A percentile compares a stretch with the other conserved stretches of the same genome.
Conservation (phyloP, 1,140 invertebrate species). For the Caligus rogercresseyi region DNA sequence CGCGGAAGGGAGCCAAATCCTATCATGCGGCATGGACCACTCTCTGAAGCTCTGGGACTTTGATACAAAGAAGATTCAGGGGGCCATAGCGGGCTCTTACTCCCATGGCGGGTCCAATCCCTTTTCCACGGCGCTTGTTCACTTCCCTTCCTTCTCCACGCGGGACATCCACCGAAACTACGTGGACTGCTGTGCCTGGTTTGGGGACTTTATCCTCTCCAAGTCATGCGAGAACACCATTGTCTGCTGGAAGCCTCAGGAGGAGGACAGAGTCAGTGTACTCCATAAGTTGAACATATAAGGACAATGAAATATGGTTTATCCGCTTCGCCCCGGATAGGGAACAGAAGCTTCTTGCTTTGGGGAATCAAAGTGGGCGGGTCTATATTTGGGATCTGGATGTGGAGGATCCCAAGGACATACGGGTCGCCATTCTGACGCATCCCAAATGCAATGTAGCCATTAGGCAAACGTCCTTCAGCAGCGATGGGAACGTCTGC, state of each 20-base stretch:
- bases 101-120: slow-evolving; percentile 59
- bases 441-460: slow-evolving; percentile 70
- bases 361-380: slow-evolving; percentile 78
- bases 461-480: slow-evolving; percentile 72
- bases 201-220: slow-evolving; percentile 84
- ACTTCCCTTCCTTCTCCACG: slow-evolving; percentile 92
- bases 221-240: slow-evolving; percentile 97
- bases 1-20: slow-evolving; percentile 44
- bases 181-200: slow-evolving; percentile 92
- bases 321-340: slow-evolving; percentile 84
- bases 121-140: slow-evolving; percentile 72
- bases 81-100: slow-evolving; percentile 69
- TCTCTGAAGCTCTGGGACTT: slow-evolving; percentile 83
- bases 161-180: slow-evolving; percentile 94
- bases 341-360: slow-evolving; percentile 64
- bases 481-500: slow-evolving; percentile 62
- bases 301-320: slow-evolving; percentile 95
- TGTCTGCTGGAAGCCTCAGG: slow-evolving; percentile 75
- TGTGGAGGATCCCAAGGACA: slow-evolving; percentile 46
- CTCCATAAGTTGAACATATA: slow-evolving; percentile 77
- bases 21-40: slow-evolving; percentile 95
- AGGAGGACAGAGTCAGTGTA: slow-evolving; percentile 54
- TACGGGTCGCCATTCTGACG: slow-evolving; percentile 38
- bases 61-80: slow-evolving; percentile 59
- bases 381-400: slow-evolving; percentile 88